Evolutionary conservation across 2,888 invertebrate genomes (phyloP).

Genomic region (Tipula lateralis): DNA sequence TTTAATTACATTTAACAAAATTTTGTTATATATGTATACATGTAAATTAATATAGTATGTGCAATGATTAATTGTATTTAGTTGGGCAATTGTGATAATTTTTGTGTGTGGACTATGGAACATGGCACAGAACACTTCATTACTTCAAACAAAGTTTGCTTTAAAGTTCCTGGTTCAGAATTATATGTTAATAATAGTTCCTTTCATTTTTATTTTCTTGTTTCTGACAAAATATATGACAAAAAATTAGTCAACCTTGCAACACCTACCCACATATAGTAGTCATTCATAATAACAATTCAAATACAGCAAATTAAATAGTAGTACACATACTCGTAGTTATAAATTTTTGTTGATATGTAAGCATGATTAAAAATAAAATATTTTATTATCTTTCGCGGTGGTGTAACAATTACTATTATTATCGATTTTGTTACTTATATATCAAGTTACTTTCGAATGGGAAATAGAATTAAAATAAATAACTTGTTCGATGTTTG

Average conservation of each 20-base stretch:
- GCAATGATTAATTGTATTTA: not conserved
- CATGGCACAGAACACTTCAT: not conserved
- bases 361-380: not conserved
- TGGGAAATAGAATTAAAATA: not conserved
- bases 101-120: not conserved
- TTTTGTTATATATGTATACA: not conserved
- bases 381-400: not conserved
- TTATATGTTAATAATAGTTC: not conserved
- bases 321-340: not conserved
- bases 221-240: not conserved
- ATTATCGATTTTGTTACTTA: not conserved
- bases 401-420: not conserved
- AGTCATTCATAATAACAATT: not conserved
- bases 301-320: not conserved
- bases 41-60: not conserved
- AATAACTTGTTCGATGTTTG: too few relatives aligned
- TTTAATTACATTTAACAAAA: not conserved
- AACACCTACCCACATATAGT: not conserved
- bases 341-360: not conserved
- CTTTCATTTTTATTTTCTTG: not conserved
- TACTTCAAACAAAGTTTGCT: not conserved
- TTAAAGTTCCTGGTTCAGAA: not conserved
- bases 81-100: not conserved
- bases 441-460: not conserved
- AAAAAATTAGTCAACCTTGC: constrained; percentile 19